phyloP scores from a whole-genome alignment of 2,888 invertebrate genomes.

The Rhogogaster chlorosoma region DNA sequence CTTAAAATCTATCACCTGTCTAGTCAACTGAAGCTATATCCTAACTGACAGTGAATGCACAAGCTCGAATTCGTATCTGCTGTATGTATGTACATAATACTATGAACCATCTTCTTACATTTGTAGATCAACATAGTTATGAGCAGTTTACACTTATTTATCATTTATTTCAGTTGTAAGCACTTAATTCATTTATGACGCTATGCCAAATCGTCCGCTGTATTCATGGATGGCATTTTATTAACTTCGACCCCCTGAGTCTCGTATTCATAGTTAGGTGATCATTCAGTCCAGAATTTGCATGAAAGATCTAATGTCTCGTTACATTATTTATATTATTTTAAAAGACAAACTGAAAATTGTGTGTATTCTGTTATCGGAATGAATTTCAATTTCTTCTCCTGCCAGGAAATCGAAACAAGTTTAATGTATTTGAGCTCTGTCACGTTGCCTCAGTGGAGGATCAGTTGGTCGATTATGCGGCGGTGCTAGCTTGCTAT shows the following conservation, averaged over 20 bases:
- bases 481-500: neutral
- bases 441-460: neutral
- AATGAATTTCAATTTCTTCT: neutral
- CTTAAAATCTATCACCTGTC: neutral
- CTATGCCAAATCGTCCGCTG: neutral
- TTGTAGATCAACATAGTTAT: neutral
- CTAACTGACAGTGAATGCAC: slow-evolving; percentile 1
- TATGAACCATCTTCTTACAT: neutral
- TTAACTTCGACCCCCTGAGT: neutral
- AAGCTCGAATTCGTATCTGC: neutral
- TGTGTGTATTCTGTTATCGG: neutral
- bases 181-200: neutral
- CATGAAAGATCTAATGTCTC: neutral
- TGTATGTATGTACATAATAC: slow-evolving; percentile 8
- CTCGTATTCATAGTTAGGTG: neutral
- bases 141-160: neutral
- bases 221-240: slow-evolving; percentile 2
- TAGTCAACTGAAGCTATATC: neutral
- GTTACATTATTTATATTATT: neutral
- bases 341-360: neutral
- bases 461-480: neutral
- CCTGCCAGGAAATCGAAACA: neutral
- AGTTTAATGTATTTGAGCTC: neutral
- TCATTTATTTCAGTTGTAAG: slow-evolving; percentile 4
- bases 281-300: slow-evolving; percentile 3